phyloP scores from a whole-genome alignment of 2,797 vertebrate genomes.

The Danio choprae region DNA sequence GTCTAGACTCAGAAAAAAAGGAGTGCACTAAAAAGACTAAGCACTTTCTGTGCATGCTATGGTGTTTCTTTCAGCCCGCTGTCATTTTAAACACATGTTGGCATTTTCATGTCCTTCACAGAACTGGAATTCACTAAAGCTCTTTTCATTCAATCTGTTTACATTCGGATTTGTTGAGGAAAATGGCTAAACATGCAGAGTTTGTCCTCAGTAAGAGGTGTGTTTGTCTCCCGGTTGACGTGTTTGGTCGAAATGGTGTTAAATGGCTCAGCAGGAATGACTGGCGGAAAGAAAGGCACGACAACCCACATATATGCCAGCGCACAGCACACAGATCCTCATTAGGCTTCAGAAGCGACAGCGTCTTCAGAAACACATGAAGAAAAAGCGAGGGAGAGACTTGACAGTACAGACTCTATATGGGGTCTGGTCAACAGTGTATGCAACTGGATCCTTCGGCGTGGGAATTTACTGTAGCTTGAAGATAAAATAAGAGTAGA shows the following conservation, averaged over 20 bases:
- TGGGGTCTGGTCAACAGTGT: slow-evolving; percentile 27
- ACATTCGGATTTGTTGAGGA: slow-evolving; percentile 54
- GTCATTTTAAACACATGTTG: slow-evolving; percentile 55
- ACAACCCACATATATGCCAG: slow-evolving; percentile 44
- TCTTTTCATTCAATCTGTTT: slow-evolving; percentile 51
- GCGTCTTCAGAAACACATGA: slow-evolving; percentile 50
- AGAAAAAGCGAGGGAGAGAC: slow-evolving; percentile 25
- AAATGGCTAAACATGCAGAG: slow-evolving; percentile 44
- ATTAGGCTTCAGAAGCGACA: slow-evolving; percentile 56
- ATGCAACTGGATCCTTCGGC: slow-evolving; percentile 11
- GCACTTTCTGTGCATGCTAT: slow-evolving; percentile 16
- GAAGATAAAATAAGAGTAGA: slow-evolving; percentile 46
- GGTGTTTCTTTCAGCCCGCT: slow-evolving; percentile 37
- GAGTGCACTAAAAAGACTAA: slow-evolving; percentile 1
- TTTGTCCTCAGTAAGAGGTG: slow-evolving; percentile 39
- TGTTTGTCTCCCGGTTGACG: slow-evolving; percentile 33
- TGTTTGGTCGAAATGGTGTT: slow-evolving; percentile 45
- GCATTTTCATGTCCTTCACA: slow-evolving; percentile 37
- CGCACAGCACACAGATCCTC: slow-evolving; percentile 44
- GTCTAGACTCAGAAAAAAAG: slow-evolving; percentile 10
- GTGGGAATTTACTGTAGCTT: slow-evolving; percentile 37
- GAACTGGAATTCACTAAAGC: slow-evolving; percentile 53
- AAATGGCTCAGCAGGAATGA: slow-evolving; percentile 54
- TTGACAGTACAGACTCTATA: background rate
- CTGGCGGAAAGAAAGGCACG: slow-evolving; percentile 47